A percentile compares a stretch with the other conserved stretches of the same genome.
phyloP scores from a whole-genome alignment of 2,113 vertebrate genomes.

The Cyanoliseus patagonus region DNA sequence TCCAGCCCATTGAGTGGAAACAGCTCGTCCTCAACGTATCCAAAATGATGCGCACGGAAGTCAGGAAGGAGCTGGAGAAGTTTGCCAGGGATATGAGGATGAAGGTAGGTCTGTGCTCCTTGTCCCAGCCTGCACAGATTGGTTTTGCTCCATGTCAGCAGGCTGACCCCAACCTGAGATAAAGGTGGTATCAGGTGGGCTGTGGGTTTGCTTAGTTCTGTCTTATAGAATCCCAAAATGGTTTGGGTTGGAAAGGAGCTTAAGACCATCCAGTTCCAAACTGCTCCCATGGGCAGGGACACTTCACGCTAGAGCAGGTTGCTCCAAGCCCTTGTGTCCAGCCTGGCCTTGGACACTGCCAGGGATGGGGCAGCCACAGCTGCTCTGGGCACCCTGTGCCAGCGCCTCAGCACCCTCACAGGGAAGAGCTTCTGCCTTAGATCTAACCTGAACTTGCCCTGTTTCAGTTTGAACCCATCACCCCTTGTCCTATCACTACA shows the following conservation, averaged over 20 bases:
- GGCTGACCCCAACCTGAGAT: not conserved
- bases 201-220: not conserved
- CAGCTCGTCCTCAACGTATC: constrained; percentile 89
- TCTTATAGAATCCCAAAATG: not conserved
- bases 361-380: too few relatives aligned
- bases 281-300: not conserved
- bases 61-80: constrained; percentile 94
- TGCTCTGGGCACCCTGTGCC: too few relatives aligned
- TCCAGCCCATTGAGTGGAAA: constrained; percentile 96
- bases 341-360: too few relatives aligned
- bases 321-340: not conserved
- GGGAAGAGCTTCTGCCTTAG: not conserved
- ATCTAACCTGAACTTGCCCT: not conserved
- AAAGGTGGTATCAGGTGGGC: not conserved
- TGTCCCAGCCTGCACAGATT: not conserved
- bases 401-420: too few relatives aligned
- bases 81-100: constrained; percentile 95
- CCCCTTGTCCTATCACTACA: not conserved
- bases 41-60: constrained; percentile 85
- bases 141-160: not conserved
- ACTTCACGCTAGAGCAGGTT: not conserved
- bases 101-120: constrained; percentile 77
- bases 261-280: not conserved
- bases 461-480: not conserved
- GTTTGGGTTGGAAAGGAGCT: not conserved